Evolutionary conservation across 2,797 vertebrate species (phyloP), one percentile per base, ranked within the genome.

Genomic region (Vespertilio murinus): DNA sequence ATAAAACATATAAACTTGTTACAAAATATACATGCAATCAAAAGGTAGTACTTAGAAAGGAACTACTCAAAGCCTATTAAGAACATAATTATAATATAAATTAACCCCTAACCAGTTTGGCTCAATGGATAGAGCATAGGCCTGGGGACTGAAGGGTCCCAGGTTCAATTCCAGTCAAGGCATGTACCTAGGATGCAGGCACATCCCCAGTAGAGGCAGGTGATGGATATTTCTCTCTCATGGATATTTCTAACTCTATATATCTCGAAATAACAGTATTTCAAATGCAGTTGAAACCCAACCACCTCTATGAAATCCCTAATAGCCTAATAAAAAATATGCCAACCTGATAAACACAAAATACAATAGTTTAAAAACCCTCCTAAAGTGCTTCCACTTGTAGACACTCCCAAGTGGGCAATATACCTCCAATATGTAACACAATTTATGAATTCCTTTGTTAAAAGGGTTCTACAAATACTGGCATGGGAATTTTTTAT

Each of bases 1-100:
- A 65, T 85, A 91, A 96, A 94, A 87, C 33, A 90, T 5, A 82
- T 56, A 70, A 84, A 82, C 69, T n/a, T 93, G 35, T 65, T 88
- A 22, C 5, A 87, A 6, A 80, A 23, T 30, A 86, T 17, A 81
- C 6, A 74, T 40, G 16, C 35, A 94, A 86, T 70, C 64, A 91
- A 94, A 91, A 93, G 12, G 59, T 6, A 74, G n/a, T 38, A 67
- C 49, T 85, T 67, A 89, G 52, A 3, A 88, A 23, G 93, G 96
- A 95, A 88, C 38, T 90, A 93, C 28, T 47, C 84, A 88, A 95
- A 82, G 59, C 42, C n/a, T 75, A 95, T 69, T 75, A 95, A 94
- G 95, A 97, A 95, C 40, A 90, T 89, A 95, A 88, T 6, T 84
- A 13, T 83, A 94, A 56, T 78, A 95, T 90, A 94, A 95, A 95